Percentiles rank a stretch among this genome's conserved stretches.
Conservation (phyloP, 64 coral and sea anemone genomes). For the Acropora yongei region DNA sequence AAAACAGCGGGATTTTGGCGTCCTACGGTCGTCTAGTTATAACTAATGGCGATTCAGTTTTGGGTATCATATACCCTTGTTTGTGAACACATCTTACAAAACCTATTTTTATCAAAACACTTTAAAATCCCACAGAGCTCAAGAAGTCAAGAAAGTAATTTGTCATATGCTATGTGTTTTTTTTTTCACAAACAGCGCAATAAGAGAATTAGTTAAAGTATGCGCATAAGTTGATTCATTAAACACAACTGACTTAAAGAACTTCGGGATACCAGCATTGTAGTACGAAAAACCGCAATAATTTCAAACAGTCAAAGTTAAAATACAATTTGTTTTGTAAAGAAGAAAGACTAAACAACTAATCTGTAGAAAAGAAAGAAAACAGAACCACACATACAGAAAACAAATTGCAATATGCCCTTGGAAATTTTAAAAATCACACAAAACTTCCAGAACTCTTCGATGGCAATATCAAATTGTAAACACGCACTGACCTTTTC, state of each 20-base stretch:
- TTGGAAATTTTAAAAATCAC: background rate
- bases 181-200: background rate
- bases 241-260: background rate
- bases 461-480: background rate
- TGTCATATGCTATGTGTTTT: background rate
- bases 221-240: background rate
- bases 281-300: background rate
- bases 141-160: background rate
- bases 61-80: background rate
- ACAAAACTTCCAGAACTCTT: no score
- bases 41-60: background rate
- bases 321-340: background rate
- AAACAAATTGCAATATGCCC: background rate
- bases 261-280: background rate
- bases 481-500: slow-evolving; percentile 61
- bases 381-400: no score
- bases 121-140: no score
- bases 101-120: no score
- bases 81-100: no score
- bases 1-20: no score
- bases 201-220: background rate
- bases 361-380: background rate
- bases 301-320: background rate
- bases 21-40: no score
- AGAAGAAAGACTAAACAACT: background rate